Conservation (phyloP, 35 echinoderm and acorn worm genomes). For the Apostichopus californicus region DNA sequence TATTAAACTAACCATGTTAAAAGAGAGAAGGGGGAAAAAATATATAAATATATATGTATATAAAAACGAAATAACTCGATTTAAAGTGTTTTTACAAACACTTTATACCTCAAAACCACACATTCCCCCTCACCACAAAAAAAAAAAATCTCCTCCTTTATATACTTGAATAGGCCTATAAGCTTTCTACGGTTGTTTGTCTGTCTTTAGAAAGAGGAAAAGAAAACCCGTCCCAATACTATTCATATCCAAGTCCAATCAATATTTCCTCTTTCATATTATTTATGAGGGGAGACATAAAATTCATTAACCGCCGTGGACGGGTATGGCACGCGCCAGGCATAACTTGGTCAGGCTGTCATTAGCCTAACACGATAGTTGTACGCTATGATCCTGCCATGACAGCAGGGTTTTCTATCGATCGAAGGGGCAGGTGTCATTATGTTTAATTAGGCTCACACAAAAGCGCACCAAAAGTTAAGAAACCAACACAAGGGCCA, state of each 20-base stretch:
- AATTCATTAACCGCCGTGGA: constrained; percentile 50
- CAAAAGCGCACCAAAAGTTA: constrained; percentile 51
- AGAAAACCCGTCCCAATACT: not conserved
- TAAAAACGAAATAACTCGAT: not conserved
- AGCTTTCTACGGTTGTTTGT: not conserved
- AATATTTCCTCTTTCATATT: constrained; percentile 5
- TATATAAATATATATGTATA: not conserved
- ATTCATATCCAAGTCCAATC: constrained; percentile 25
- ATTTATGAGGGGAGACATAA: not conserved
- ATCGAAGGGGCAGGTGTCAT: constrained; percentile 44
- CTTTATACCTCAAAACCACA: not conserved
- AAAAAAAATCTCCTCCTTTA: not conserved
- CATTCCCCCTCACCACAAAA: not conserved
- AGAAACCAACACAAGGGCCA: constrained; percentile 44
- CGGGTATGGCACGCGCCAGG: constrained; percentile 30
- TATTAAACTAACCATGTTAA: not conserved
- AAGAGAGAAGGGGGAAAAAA: not conserved
- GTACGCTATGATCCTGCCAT: not conserved
- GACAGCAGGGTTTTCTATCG: constrained; percentile 2
- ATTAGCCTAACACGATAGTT: constrained; percentile 21
- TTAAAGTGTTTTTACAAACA: constrained; percentile 35
- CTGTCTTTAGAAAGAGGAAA: not conserved
- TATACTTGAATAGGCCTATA: not conserved
- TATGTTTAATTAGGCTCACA: constrained; percentile 62
- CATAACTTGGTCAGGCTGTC: not conserved